A percentile compares a stretch with the other conserved stretches of the same genome.
Evolutionary conservation across 2,113 vertebrate genomes (phyloP).

Genomic region (Balaeniceps rex): DNA sequence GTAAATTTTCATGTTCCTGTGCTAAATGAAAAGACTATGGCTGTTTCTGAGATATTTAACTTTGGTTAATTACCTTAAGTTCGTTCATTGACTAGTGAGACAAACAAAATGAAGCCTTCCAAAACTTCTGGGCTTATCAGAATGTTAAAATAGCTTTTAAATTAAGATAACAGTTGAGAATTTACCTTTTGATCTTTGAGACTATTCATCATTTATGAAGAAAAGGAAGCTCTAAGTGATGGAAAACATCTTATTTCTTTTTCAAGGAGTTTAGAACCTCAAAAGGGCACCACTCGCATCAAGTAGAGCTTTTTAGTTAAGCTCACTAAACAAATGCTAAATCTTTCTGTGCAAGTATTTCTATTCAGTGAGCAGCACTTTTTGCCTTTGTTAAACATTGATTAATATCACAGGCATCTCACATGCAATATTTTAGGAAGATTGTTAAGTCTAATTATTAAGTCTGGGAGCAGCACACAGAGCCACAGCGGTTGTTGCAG

Average conservation of each 20-base stretch:
- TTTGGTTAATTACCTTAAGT: not conserved
- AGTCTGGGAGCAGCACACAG: not conserved
- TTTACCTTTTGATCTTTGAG: slow-evolving; percentile 26
- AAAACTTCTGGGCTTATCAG: not conserved
- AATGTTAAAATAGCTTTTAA: slow-evolving; percentile 5
- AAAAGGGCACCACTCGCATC: not conserved
- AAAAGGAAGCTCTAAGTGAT: not conserved
- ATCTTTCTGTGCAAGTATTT: slow-evolving; percentile 37
- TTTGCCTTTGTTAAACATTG: slow-evolving; percentile 35
- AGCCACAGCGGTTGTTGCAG: not conserved
- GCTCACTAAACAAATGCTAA: slow-evolving; percentile 34
- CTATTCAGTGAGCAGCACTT: not conserved
- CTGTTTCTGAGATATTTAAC: not conserved
- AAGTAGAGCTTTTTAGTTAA: slow-evolving; percentile 52
- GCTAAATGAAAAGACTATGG: not conserved
- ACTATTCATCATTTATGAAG: not conserved
- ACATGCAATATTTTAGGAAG: not conserved
- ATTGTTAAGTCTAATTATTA: slow-evolving; percentile 14
- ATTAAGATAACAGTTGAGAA: not conserved
- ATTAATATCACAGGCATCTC: slow-evolving; percentile 3
- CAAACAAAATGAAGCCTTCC: not conserved
- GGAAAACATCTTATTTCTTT: slow-evolving; percentile 36
- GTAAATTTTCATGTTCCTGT: not conserved
- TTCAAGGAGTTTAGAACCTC: not conserved
- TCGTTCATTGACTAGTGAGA: not conserved